These are phyloP conservation scores for Geotrypetes seraphini DNA, from an alignment of 2,797 vertebrate species.

Conservation along the genomic window DNA sequence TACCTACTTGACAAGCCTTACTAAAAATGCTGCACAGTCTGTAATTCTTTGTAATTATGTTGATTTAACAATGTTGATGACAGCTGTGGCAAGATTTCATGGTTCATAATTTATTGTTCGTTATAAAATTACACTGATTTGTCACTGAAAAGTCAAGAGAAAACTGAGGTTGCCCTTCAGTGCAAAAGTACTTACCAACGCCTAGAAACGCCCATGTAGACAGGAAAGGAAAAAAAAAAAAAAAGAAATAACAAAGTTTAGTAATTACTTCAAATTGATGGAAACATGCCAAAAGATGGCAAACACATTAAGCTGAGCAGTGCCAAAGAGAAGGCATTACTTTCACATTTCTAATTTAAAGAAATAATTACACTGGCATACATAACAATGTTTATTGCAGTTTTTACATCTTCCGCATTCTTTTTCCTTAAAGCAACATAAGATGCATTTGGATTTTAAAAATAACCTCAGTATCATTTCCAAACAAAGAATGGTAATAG, in stretches of 20 bases:
- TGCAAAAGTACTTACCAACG: constrained; percentile 69
- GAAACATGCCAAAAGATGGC: neutral
- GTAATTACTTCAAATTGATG: constrained; percentile 12
- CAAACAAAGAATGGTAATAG: too few relatives aligned
- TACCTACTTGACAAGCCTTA: too few relatives aligned
- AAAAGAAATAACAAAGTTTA: constrained; percentile 25
- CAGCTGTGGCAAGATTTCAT: too few relatives aligned
- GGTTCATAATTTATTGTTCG: too few relatives aligned
- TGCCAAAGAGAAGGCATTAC: neutral
- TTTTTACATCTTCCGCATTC: neutral
- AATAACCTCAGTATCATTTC: too few relatives aligned
- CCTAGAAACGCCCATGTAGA: constrained; percentile 73
- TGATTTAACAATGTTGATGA: too few relatives aligned
- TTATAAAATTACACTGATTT: too few relatives aligned
- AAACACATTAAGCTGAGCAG: neutral
- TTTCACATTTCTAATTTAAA: neutral
- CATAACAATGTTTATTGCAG: neutral
- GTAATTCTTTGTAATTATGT: too few relatives aligned
- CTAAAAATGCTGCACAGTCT: too few relatives aligned
- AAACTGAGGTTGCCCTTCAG: too few relatives aligned
- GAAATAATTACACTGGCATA: neutral
- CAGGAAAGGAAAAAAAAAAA: constrained; percentile 35
- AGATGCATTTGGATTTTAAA: neutral
- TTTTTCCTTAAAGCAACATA: neutral
- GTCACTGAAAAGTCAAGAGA: too few relatives aligned